Percentiles rank a stretch among this genome's conserved stretches.
phyloP scores from a whole-genome alignment of 2,888 invertebrate genomes.

The Apoda limacodes region DNA sequence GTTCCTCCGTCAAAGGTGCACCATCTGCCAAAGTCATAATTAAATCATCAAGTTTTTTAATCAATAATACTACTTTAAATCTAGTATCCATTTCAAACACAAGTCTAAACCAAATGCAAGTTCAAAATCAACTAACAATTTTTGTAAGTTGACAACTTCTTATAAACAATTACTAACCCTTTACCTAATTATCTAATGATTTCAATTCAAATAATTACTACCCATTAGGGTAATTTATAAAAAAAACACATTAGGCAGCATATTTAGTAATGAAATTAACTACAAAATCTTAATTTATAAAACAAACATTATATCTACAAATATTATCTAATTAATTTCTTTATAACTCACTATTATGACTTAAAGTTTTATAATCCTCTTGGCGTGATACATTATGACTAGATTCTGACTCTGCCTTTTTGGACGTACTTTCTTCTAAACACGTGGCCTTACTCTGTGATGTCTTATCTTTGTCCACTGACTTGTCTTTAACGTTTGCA shows the following conservation, averaged over 20 bases:
- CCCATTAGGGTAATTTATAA: no score
- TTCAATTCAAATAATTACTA: no score
- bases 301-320: no score
- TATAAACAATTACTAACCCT: no score
- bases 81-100: constrained; percentile 6
- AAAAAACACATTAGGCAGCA: no score
- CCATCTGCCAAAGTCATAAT: constrained; percentile 40
- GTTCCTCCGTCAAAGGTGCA: constrained; percentile 77
- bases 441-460: constrained; percentile 27
- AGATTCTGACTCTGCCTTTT: constrained; percentile 39
- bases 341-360: constrained; percentile 57
- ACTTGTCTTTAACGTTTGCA: constrained; percentile 32
- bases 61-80: constrained; percentile 18
- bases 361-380: constrained; percentile 40
- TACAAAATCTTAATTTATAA: no score
- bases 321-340: no score
- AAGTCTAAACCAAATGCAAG: no score
- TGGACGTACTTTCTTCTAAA: constrained; percentile 29
- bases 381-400: constrained; percentile 53
- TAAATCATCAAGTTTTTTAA: constrained; percentile 32
- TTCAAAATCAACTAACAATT: no score
- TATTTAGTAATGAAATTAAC: no score
- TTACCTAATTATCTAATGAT: no score
- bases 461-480: constrained; percentile 30
- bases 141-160: no score